A percentile compares a stretch with the other conserved stretches of the same genome.
Evolutionary conservation across 2,888 invertebrate genomes (phyloP).

Genomic region (Sinodicranocentrus sp.): DNA sequence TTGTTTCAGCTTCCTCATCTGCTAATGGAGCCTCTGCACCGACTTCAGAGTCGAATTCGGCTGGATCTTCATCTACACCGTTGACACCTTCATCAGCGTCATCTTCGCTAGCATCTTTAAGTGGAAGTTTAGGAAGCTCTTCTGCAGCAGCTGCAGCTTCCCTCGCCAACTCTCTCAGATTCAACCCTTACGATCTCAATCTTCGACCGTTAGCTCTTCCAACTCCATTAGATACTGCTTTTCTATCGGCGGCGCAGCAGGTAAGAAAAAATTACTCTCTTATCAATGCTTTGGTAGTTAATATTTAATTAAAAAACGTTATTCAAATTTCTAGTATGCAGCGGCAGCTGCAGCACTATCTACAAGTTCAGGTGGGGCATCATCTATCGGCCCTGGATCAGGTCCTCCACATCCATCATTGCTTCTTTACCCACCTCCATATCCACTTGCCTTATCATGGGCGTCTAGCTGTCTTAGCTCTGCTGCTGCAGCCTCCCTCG

Average conservation of each 20-base stretch:
- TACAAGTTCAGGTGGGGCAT: constrained; percentile 68
- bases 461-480: constrained; percentile 80
- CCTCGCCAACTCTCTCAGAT: constrained; percentile 73
- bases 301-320: constrained; percentile 14
- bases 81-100: constrained; percentile 17
- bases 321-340: constrained; percentile 79
- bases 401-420: constrained; percentile 73
- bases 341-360: constrained; percentile 80
- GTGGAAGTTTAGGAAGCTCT: constrained; percentile 26
- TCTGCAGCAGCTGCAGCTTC: constrained; percentile 80
- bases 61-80: constrained; percentile 11
- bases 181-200: constrained; percentile 74
- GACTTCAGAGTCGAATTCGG: not conserved
- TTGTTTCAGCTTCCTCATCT: constrained; percentile 45
- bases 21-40: constrained; percentile 25
- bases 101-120: constrained; percentile 45
- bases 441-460: constrained; percentile 76
- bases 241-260: constrained; percentile 90
- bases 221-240: constrained; percentile 91
- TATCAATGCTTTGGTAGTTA: not conserved
- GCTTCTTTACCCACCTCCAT: constrained; percentile 76
- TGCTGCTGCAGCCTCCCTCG: constrained; percentile 80
- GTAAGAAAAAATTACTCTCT: constrained; percentile 79
- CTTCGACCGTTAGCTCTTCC: constrained; percentile 73
- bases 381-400: constrained; percentile 76